Evolutionary conservation across 2,797 vertebrate genomes (phyloP).

Genomic region (Lindbergichthys nudifrons): DNA sequence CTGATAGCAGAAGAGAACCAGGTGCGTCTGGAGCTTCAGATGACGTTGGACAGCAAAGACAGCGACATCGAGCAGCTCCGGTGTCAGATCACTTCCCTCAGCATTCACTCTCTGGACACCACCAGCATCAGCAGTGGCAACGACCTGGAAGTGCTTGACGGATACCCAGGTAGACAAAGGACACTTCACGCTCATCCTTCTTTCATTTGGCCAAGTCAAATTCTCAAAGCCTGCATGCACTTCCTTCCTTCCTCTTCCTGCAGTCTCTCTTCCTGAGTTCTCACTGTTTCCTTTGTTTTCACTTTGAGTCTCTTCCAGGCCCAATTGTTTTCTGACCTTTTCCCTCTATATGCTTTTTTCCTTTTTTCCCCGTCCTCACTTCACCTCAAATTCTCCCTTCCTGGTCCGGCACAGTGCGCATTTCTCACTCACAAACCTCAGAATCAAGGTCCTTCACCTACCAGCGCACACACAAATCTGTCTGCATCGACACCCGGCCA

Average conservation of each 20-base stretch:
- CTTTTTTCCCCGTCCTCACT: constrained; percentile 54
- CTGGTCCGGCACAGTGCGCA: constrained; percentile 87
- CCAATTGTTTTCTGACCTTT: constrained; percentile 33
- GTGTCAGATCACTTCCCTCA: constrained; percentile 91
- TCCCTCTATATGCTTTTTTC: constrained; percentile 28
- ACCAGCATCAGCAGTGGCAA: constrained; percentile 93
- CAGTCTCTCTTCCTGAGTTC: constrained; percentile 22
- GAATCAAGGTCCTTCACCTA: constrained; percentile 99
- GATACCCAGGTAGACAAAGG: constrained; percentile 90
- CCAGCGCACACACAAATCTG: constrained; percentile 94
- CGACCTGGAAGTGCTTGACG: constrained; percentile 90
- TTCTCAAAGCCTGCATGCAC: not conserved
- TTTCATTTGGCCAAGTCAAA: not conserved
- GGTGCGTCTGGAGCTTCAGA: constrained; percentile 93
- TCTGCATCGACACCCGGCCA: constrained; percentile 94
- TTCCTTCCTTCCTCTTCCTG: constrained; percentile 9
- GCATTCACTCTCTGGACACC: constrained; percentile 91
- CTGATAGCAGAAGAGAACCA: constrained; percentile 94
- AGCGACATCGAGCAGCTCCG: constrained; percentile 98
- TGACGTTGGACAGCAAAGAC: constrained; percentile 97
- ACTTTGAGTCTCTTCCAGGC: constrained; percentile 29
- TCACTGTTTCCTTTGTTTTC: constrained; percentile 28
- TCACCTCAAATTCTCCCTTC: constrained; percentile 72
- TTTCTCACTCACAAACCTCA: constrained; percentile 94
- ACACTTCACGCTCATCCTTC: not conserved